Evolutionary conservation across 2,888 invertebrate genomes (phyloP), one percentile per base, ranked within the genome.

Genomic region (Macrosiphum euphorbiae): DNA sequence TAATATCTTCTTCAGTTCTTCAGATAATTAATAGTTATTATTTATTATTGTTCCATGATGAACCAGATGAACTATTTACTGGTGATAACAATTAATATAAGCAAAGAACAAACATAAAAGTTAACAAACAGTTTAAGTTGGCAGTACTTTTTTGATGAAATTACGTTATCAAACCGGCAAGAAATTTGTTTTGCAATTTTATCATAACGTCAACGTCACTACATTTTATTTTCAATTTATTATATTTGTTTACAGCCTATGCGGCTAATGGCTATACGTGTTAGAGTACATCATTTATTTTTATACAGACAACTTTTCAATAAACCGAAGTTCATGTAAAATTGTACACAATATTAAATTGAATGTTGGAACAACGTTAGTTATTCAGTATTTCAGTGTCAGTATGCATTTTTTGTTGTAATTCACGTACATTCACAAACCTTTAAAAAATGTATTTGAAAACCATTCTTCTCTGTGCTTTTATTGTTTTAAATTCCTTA

Each of bases 401-500:
- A 78, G 4, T 50, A 90, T 90, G 90, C 24, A 35, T n/a, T 41
- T 84, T 84, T 92, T 52, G 0, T 87, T 35, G 0, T 87, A 87
- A 67, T 52, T 26, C 8, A 24, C 13, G 10, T 13, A 41, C 16
- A 92, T 87, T 50, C 28, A 35, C n/a, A 35, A 50, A 86, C 20
- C 7, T 86, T 50, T 47, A 67, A 41, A 87, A 50, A 52, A 94
- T 94, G 94, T 50, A 87, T 61, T 90, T 94, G 52, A 90, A 87
- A 90, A 67, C 41, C 20, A 90, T 94, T 85, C 20, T 94, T 85
- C 11, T 94, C 3, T 94, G 90, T 85, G 24, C 41, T 50, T 50
- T 94, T 90, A 41, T 94, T 67, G 41, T 90, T 67, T 90, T 90
- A 11, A 94, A 67, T 87, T 85, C 85, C 28, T n/a, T 90, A 16